Conservation (phyloP, 53 echinoderm and acorn worm species). For the Mesocentrotus franciscanus region DNA sequence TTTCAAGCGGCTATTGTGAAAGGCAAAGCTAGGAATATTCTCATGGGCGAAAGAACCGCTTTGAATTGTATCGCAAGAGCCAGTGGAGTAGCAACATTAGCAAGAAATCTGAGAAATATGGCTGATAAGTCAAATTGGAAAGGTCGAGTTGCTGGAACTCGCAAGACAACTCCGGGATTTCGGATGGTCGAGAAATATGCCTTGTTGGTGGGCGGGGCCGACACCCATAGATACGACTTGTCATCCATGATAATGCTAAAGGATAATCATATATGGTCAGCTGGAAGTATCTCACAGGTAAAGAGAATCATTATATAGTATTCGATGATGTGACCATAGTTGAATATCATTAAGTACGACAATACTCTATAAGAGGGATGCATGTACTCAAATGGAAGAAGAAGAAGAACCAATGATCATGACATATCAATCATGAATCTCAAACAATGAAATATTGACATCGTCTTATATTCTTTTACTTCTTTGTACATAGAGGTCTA, state of each 20-base stretch:
- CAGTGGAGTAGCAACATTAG: constrained; percentile 87
- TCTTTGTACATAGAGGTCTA: too few species aligned
- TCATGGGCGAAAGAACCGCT: constrained; percentile 88
- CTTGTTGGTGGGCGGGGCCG: constrained; percentile 90
- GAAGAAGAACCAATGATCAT: too few species aligned
- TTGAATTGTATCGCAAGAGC: constrained; percentile 90
- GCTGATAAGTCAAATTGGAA: constrained; percentile 80
- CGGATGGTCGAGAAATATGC: constrained; percentile 95
- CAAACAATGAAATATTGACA: background rate
- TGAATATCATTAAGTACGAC: background rate
- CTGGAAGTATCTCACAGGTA: constrained; percentile 94
- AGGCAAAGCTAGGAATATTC: constrained; percentile 87
- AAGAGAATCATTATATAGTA: background rate
- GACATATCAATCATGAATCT: background rate
- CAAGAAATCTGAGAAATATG: constrained; percentile 75
- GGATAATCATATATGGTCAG: constrained; percentile 98
- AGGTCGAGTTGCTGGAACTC: constrained; percentile 89
- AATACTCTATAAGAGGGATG: too few species aligned
- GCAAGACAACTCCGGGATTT: constrained; percentile 99
- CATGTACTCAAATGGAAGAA: too few species aligned
- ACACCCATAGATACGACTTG: constrained; percentile 95
- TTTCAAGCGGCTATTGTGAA: constrained; percentile 83
- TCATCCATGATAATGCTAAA: constrained; percentile 99
- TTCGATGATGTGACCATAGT: background rate
- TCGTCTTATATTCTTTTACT: background rate